Evolutionary conservation across 2,797 vertebrate species (phyloP).

Genomic region (Paguma larvata): DNA sequence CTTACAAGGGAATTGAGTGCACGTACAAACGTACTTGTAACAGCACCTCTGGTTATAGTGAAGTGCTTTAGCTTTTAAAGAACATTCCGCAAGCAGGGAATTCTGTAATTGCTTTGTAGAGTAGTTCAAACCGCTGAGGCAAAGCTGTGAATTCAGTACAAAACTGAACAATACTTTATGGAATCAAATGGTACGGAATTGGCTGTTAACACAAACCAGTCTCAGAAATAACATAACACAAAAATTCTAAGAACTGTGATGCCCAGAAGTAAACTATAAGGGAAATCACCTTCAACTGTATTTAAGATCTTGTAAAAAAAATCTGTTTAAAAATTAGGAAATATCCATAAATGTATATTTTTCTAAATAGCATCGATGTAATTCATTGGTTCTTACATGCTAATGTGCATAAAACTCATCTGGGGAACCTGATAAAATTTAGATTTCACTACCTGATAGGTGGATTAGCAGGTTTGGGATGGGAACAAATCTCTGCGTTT

Average conservation of each 20-base stretch:
- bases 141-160: constrained; percentile 69
- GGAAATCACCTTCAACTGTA: constrained; percentile 2
- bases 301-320: not conserved
- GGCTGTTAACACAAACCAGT: constrained; percentile 69
- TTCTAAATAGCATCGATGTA: not conserved
- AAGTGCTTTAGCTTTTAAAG: constrained; percentile 78
- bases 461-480: not conserved
- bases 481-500: not conserved
- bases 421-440: not conserved
- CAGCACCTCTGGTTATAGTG: constrained; percentile 77
- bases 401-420: not conserved
- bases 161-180: constrained; percentile 74
- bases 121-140: constrained; percentile 77
- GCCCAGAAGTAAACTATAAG: not conserved
- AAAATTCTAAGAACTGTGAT: constrained; percentile 43
- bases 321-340: not conserved
- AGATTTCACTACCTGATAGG: not conserved
- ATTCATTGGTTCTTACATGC: not conserved
- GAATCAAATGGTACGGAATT: constrained; percentile 35
- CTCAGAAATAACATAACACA: constrained; percentile 59
- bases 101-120: constrained; percentile 80
- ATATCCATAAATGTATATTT: not conserved
- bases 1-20: constrained; percentile 67
- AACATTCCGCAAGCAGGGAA: constrained; percentile 69
- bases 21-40: constrained; percentile 75